phyloP scores from a whole-genome alignment of 2,797 vertebrate genomes.

The Hafferia zeledoni region DNA sequence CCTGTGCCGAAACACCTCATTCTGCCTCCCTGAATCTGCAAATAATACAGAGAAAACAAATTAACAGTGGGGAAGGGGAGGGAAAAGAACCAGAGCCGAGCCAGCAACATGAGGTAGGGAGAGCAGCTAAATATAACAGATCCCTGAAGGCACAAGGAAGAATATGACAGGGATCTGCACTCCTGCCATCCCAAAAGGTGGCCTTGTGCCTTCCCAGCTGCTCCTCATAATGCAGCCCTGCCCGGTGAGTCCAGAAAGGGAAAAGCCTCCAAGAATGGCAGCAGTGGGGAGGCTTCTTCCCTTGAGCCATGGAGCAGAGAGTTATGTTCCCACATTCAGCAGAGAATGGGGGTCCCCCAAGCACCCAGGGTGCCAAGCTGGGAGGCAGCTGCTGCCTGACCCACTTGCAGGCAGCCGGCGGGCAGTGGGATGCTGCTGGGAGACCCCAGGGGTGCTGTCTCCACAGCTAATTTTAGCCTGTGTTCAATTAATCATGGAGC shows the following conservation, averaged over 20 bases:
- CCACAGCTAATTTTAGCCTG: not conserved
- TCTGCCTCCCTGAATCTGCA: not conserved
- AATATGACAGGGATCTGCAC: not conserved
- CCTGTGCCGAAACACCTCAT: not conserved
- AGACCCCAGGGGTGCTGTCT: slow-evolving; percentile 29
- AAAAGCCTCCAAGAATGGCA: not conserved
- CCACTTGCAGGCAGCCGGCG: not conserved
- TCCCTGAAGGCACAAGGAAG: slow-evolving; percentile 9
- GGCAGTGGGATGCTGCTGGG: slow-evolving; percentile 11
- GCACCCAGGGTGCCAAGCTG: not conserved
- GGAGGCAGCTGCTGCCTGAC: not conserved
- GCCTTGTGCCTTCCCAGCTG: not conserved
- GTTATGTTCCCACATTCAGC: not conserved
- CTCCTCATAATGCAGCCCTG: not conserved
- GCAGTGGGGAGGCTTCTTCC: not conserved
- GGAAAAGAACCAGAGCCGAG: not conserved
- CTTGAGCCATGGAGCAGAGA: not conserved
- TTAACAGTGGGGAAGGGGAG: not conserved
- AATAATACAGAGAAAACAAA: slow-evolving; percentile 26
- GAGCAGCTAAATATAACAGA: slow-evolving; percentile 37
- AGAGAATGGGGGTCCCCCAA: not conserved
- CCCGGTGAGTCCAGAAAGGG: fast-evolving
- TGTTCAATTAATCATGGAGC: slow-evolving; percentile 21
- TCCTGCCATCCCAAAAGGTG: not conserved
- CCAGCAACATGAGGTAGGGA: not conserved